phyloP scores from a whole-genome alignment of 2,113 vertebrate species.

The Catharus fuscescens region DNA sequence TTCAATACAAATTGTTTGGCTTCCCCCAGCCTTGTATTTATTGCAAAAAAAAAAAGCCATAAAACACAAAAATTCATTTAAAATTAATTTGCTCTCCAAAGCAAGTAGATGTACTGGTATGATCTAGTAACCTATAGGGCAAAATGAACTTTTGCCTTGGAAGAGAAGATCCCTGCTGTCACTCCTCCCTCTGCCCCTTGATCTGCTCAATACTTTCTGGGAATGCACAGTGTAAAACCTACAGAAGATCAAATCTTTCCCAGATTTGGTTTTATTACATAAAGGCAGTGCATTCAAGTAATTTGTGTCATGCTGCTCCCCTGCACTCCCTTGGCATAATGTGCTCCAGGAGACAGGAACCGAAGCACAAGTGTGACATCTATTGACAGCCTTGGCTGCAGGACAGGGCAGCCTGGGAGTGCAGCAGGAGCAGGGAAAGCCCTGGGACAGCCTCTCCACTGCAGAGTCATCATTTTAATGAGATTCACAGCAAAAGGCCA shows the following conservation, averaged over 20 bases:
- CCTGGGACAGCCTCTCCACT: not conserved
- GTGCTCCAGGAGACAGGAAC: not conserved
- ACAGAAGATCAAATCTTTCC: conserved; percentile 40
- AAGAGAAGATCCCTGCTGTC: not conserved
- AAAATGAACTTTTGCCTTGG: conserved; percentile 1
- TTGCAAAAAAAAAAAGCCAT: not conserved
- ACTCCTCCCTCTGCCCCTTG: not conserved
- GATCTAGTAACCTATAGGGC: not conserved
- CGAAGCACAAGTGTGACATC: conserved; percentile 68
- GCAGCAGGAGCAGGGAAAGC: not conserved
- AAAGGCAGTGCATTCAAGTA: conserved; percentile 43
- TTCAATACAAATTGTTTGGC: not conserved
- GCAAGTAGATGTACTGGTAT: not conserved
- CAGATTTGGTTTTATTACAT: conserved; percentile 1
- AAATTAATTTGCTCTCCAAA: not conserved
- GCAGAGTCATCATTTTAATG: not conserved
- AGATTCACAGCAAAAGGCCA: not conserved
- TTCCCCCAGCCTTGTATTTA: not conserved
- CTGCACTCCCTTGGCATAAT: not conserved
- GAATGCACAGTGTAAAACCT: conserved; percentile 24
- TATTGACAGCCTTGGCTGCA: conserved; percentile 37
- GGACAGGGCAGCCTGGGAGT: not conserved
- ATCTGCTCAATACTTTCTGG: not conserved
- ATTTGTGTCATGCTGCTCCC: conserved; percentile 21
- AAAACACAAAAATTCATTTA: not conserved